phyloP scores from a whole-genome alignment of 2,113 vertebrate species.

The Alligator sinensis region DNA sequence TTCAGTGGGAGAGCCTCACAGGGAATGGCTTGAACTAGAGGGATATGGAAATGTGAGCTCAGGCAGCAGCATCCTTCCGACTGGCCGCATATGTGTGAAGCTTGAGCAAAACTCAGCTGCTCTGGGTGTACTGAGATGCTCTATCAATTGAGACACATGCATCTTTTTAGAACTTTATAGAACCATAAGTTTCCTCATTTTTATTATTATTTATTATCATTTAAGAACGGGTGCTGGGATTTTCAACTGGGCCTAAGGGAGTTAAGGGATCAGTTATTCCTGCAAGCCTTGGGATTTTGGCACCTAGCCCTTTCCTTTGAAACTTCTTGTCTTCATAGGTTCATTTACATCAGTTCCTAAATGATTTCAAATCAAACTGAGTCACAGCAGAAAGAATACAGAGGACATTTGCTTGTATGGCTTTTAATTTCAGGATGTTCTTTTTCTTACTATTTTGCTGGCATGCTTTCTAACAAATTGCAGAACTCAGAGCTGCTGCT shows the following conservation, averaged over 20 bases:
- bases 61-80: not conserved
- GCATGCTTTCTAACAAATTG: not conserved
- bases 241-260: not conserved
- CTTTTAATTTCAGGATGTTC: not conserved
- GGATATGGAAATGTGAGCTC: not conserved
- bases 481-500: not conserved
- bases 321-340: not conserved
- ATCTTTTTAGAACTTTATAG: not conserved
- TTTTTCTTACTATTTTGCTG: no score
- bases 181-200: not conserved
- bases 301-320: not conserved
- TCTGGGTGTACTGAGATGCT: not conserved
- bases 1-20: constrained; percentile 24
- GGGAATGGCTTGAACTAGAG: constrained; percentile 27
- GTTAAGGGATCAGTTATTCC: not conserved
- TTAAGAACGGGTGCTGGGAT: not conserved
- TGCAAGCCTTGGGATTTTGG: not conserved
- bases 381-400: not conserved
- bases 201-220: constrained; percentile 11
- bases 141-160: constrained; percentile 21
- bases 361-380: not conserved
- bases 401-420: no score
- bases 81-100: not conserved
- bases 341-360: not conserved
- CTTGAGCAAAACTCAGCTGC: not conserved